Evolutionary conservation across 2,888 invertebrate genomes (phyloP), one percentile per base, ranked within the genome.

Genomic region (Syrista parreyssii): DNA sequence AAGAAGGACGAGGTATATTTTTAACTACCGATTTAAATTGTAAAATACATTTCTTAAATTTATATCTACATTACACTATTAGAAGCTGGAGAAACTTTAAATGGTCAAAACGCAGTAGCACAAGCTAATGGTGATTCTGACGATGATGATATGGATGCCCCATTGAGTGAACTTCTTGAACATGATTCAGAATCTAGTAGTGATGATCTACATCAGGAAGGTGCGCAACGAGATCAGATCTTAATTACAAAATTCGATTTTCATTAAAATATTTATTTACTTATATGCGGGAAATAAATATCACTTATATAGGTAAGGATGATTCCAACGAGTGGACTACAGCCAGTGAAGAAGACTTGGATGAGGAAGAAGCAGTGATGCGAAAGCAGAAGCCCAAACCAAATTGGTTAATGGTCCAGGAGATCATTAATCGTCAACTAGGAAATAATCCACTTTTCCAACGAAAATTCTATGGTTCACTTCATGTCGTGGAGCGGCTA

Each of bases 401-500:
- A 83, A 94, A 93, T 80, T 96, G 96, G 94, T 93, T 93, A 82
- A 92, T 95, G 76, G 90, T 95, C 71, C 92, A 93, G 89, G 96
- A 96, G 92, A 91, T 96, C 83, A 90, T 94, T 85, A 95, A 93
- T 87, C 93, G 95, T 84, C 95, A 95, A 89, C 92, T 94, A 89
- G 95, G 95, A 74, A 91, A 92, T 86, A 92, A 93, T 90, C 91
- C 92, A 84, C 91, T 93, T 79, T 96, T 97, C 89, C 94, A 95
- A 80, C 93, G 94, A 82, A 93, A 94, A 74, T 96, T 96, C 91
- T 97, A 97, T 87, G 96, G 96, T 3, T 97, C 97, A 1, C 93
- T 97, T 34, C 95, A 96, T 88, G 94, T 95, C 82, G 96, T 97
- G 12, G 96, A 97, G 91, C 94, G 97, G 84, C 93, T 98, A 89